Base-by-base conservation (phyloP, 1,140 invertebrate species). In the Trigoniulus corallinus region DNA sequence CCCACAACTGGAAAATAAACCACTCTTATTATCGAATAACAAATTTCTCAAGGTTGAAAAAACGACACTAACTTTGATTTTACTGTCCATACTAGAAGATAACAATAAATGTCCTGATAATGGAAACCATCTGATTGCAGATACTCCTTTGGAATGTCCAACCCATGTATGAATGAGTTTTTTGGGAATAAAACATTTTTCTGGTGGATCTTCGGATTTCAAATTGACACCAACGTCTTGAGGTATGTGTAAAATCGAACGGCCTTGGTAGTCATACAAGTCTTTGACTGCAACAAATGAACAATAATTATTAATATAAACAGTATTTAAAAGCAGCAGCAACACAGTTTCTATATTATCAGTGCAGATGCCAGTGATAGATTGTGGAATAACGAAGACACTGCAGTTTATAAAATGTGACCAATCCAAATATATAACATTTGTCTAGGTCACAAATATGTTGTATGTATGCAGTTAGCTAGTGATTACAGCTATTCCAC, bases 111-210 rank as follows among this genome's bases (percentile, higher is more conserved):
- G 96, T 0, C 86, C 96, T 13, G 88, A 88, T 56, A 75, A 72
- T 4, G 96, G 96, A 62, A 97, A 95, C 88, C 89, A 97, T 53
- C 86, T 75, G 50, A 98, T 92, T 2, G 88, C 84, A 1, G 92
- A 82, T 57, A 99, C 81, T n/a, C 92, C 92, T 67, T 98, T 98
- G 0, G 83, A 88, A 69, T 99, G 96, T 0, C 93, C 95, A 57
- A 84, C 79, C 88, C 93, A 99, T 0, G 88, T 93, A 66, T 95
- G 88, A 53, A 98, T 84, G 57, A 92, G 84, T 39, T 88, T 80
- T 72, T 98, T 99, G 22, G 96, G 96, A 52, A 98, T 72, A 66
- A 97, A 98, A 68, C 96, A 99, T 63, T 87, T 86, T 46, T 89
- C 84, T 0, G 95, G 95, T 22, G 88, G 84, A 13, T 81, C 77